A percentile compares a stretch with the other conserved stretches of the same genome.
Evolutionary conservation across 2,888 invertebrate species (phyloP).

Genomic region (Eremobia ochroleuca): DNA sequence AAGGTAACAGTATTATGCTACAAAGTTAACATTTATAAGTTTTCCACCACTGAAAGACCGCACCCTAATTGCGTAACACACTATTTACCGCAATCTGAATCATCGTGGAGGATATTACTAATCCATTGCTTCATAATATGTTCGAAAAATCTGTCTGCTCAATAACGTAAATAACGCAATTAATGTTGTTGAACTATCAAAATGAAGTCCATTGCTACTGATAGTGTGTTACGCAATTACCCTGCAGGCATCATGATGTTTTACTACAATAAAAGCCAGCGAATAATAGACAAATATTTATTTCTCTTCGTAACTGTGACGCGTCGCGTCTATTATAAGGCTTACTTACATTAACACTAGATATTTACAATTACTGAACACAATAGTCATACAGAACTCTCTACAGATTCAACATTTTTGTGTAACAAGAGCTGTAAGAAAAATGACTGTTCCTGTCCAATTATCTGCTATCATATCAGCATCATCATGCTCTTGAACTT

Average conservation of each 20-base stretch:
- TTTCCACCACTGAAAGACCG: not conserved
- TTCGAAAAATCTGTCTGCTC: no score
- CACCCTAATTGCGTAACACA: not conserved
- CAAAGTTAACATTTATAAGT: not conserved
- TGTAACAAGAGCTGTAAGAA: not conserved
- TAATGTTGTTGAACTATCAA: not conserved
- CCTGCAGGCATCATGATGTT: not conserved
- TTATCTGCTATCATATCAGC: not conserved
- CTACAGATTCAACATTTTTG: constrained; percentile 20
- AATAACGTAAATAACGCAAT: no score
- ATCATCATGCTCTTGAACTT: no score
- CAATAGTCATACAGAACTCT: constrained; percentile 63
- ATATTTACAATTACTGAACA: constrained; percentile 70
- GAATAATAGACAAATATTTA: constrained; percentile 79
- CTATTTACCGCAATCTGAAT: not conserved
- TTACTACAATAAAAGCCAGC: constrained; percentile 43
- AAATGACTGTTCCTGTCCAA: not conserved
- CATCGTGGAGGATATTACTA: not conserved
- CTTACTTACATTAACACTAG: constrained; percentile 51
- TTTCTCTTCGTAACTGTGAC: constrained; percentile 68
- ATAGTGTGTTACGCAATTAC: no score
- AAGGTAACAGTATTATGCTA: not conserved
- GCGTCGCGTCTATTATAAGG: constrained; percentile 55
- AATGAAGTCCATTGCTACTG: not conserved
- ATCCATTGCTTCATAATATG: not conserved